Evolutionary conservation across 1,140 invertebrate genomes (phyloP).

Genomic region (Aphelenchoides fujianensis): DNA sequence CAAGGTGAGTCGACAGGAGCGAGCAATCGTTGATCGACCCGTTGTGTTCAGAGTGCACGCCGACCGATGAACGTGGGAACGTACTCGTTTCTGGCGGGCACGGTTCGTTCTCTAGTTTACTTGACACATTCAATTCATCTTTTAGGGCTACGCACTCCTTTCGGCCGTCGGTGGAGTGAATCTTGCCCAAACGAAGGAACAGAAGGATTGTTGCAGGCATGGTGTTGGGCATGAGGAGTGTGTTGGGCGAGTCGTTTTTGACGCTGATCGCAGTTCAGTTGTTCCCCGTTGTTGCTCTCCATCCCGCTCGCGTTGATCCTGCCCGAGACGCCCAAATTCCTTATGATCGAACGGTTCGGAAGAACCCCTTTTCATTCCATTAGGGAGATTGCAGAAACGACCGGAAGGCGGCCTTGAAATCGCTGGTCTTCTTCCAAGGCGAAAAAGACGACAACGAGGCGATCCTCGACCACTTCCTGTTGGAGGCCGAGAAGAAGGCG

Average conservation of each 20-base stretch:
- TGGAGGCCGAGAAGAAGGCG: background rate
- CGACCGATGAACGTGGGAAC: slow-evolving; percentile 1
- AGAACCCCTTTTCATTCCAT: no score
- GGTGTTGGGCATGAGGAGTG: slow-evolving; percentile 49
- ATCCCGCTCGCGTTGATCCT: slow-evolving; percentile 45
- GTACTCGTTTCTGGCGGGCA: background rate
- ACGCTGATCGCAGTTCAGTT: slow-evolving; percentile 38
- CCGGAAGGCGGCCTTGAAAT: slow-evolving; percentile 40
- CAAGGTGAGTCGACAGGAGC: background rate
- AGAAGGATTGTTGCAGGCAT: no score
- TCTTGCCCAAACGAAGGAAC: no score
- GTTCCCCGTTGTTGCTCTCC: slow-evolving; percentile 38
- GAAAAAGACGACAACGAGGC: slow-evolving; percentile 40
- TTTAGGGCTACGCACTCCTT: no score
- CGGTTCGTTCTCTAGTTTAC: background rate
- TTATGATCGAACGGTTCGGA: slow-evolving; percentile 50
- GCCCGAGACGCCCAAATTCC: slow-evolving; percentile 51
- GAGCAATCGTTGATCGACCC: no score
- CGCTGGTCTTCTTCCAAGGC: slow-evolving; percentile 50
- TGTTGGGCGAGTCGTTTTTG: slow-evolving; percentile 42
- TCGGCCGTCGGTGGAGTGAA: no score
- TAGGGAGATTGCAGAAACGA: no score
- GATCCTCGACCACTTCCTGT: background rate
- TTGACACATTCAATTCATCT: slow-evolving; percentile 18
- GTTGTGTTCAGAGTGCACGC: background rate